Evolutionary conservation across 2,888 invertebrate genomes (phyloP).

Genomic region (Cantharis flavilabris): DNA sequence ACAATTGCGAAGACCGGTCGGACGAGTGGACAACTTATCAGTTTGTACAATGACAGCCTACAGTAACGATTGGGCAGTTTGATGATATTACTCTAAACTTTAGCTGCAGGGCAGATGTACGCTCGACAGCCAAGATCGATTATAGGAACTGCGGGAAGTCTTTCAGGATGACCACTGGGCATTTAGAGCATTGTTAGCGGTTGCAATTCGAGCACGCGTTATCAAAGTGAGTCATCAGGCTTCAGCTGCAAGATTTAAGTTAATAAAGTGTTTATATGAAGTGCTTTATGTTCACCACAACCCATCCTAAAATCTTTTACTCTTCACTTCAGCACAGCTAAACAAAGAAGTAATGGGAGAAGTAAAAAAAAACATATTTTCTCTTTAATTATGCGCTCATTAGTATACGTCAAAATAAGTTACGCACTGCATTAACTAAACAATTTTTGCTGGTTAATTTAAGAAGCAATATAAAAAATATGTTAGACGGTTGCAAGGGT

Average conservation of each 20-base stretch:
- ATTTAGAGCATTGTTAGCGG: conserved; percentile 47
- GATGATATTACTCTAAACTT: conserved; percentile 14
- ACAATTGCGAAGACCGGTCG: conserved; percentile 38
- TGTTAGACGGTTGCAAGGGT: conserved; percentile 18
- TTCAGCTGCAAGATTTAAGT: conserved; percentile 48
- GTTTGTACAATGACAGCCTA: conserved; percentile 34
- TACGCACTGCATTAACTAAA: conserved; percentile 12
- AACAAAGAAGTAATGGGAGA: not conserved
- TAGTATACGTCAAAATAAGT: conserved; percentile 7
- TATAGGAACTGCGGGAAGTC: conserved; percentile 51
- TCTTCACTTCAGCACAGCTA: not conserved
- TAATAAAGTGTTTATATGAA: conserved; percentile 37
- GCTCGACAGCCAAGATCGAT: conserved; percentile 50
- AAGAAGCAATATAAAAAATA: conserved; percentile 12
- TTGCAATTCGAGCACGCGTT: conserved; percentile 46
- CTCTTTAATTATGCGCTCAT: conserved; percentile 6
- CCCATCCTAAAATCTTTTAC: not conserved
- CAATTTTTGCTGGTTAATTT: conserved; percentile 14
- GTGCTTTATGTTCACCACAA: not conserved
- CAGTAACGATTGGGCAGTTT: conserved; percentile 25
- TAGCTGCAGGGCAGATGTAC: conserved; percentile 27
- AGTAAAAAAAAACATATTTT: not conserved
- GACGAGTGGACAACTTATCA: conserved; percentile 39
- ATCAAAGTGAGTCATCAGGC: conserved; percentile 51
- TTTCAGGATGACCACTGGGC: conserved; percentile 53